Evolutionary conservation across 2,888 invertebrate genomes (phyloP).

Genomic region (Catocala sponsa): DNA sequence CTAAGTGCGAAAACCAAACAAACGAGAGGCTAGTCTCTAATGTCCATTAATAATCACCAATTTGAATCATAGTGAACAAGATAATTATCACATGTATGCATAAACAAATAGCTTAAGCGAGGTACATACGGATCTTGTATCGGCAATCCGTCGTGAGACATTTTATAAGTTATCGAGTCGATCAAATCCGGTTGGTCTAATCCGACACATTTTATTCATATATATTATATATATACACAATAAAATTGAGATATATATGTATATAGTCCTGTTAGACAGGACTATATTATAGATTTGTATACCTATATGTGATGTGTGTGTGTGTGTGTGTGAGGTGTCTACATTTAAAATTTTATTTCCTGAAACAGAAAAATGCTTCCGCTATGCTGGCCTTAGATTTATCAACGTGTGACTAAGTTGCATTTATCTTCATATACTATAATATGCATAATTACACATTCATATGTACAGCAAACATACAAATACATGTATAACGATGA

Average conservation of each 20-base stretch:
- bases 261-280: too few species aligned
- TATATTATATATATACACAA: neutral
- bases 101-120: conserved; percentile 10
- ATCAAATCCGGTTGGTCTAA: conserved; percentile 23
- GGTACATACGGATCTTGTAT: conserved; percentile 20
- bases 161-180: conserved; percentile 11
- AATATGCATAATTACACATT: neutral
- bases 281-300: too few species aligned
- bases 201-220: neutral
- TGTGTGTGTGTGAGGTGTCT: neutral
- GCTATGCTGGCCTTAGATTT: conserved; percentile 3
- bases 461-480: neutral
- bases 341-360: neutral
- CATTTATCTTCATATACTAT: neutral
- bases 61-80: conserved; percentile 21
- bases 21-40: conserved; percentile 7
- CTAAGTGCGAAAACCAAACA: conserved; percentile 42
- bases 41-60: conserved; percentile 28
- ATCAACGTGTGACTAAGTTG: conserved; percentile 2
- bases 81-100: conserved; percentile 22
- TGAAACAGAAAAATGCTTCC: conserved; percentile 6
- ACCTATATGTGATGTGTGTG: too few species aligned
- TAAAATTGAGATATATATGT: neutral
- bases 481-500: too few species aligned
- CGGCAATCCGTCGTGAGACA: conserved; percentile 30